A percentile compares a stretch with the other conserved stretches of the same genome.
These are phyloP conservation scores for Boloria selene DNA, from an alignment of 2,888 invertebrate species.

Conservation along the genomic window DNA sequence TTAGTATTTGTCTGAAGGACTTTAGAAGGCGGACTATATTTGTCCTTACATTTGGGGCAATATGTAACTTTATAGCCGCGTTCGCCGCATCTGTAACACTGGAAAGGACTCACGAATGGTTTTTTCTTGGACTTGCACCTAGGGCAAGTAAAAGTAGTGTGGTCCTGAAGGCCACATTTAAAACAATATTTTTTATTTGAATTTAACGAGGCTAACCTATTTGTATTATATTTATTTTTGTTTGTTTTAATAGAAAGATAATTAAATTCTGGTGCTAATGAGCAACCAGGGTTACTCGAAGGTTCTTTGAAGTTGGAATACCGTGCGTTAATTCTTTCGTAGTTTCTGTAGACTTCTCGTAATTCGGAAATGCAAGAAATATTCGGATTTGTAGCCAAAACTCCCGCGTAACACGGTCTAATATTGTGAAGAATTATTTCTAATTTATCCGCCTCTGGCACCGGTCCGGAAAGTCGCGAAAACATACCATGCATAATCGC, in stretches of 20 bases:
- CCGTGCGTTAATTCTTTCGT: not conserved
- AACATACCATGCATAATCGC: conserved; percentile 38
- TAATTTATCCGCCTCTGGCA: conserved; percentile 34
- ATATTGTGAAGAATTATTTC: conserved; percentile 37
- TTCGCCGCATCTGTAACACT: not conserved
- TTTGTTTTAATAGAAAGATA: conserved; percentile 1
- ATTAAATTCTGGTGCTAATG: conserved; percentile 1
- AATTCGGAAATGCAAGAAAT: too few relatives aligned
- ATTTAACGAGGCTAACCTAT: not conserved
- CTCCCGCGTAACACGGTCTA: conserved; percentile 2
- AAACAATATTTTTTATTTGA: too few relatives aligned
- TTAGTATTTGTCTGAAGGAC: conserved; percentile 1
- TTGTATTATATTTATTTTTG: conserved; percentile 1
- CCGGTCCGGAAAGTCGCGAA: conserved; percentile 25
- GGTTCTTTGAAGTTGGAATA: not conserved
- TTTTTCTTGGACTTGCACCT: not conserved
- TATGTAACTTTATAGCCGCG: not conserved
- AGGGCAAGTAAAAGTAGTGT: not conserved
- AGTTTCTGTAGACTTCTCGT: too few relatives aligned
- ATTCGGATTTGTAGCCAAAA: too few relatives aligned
- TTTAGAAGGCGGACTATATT: conserved; percentile 1
- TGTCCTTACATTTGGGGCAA: conserved; percentile 1
- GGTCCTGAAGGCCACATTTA: not conserved
- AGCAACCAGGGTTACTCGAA: conserved; percentile 1
- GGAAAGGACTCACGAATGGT: not conserved